Evolutionary conservation across 30 jellyfish, hydroid and myxozoan species (phyloP).

Genomic region (Turritopsis rubra): DNA sequence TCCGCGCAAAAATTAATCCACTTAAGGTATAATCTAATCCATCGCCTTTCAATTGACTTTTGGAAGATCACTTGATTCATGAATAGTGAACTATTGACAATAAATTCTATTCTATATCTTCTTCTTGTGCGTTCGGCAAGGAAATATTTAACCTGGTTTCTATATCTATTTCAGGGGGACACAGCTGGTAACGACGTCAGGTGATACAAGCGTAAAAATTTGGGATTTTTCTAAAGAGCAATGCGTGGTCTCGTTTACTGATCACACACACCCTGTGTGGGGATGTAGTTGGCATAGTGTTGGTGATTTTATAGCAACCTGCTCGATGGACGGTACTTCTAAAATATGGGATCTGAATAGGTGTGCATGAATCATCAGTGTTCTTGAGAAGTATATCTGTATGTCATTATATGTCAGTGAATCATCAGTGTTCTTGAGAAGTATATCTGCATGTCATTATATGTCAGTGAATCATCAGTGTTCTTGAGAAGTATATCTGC

Average conservation of each 20-base stretch:
- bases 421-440: no score
- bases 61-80: no score
- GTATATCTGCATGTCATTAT: no score
- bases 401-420: no score
- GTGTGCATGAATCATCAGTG: slow-evolving; percentile 22
- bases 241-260: slow-evolving; percentile 67
- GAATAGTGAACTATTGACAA: no score
- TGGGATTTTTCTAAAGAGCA: slow-evolving; percentile 82
- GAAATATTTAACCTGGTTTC: background rate
- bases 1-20: no score
- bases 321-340: slow-evolving; percentile 89
- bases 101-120: no score
- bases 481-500: no score
- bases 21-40: no score
- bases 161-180: slow-evolving; percentile 47
- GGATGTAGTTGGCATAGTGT: slow-evolving; percentile 85
- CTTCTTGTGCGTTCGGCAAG: background rate
- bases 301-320: slow-evolving; percentile 88
- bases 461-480: no score
- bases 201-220: slow-evolving; percentile 76
- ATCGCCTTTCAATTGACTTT: no score
- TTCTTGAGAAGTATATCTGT: no score
- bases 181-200: slow-evolving; percentile 78
- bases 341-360: slow-evolving; percentile 94
- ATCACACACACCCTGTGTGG: slow-evolving; percentile 92